Evolutionary conservation across 2,113 vertebrate species (phyloP), one percentile per base, ranked within the genome.

Genomic region (Sceloporus tristichus): DNA sequence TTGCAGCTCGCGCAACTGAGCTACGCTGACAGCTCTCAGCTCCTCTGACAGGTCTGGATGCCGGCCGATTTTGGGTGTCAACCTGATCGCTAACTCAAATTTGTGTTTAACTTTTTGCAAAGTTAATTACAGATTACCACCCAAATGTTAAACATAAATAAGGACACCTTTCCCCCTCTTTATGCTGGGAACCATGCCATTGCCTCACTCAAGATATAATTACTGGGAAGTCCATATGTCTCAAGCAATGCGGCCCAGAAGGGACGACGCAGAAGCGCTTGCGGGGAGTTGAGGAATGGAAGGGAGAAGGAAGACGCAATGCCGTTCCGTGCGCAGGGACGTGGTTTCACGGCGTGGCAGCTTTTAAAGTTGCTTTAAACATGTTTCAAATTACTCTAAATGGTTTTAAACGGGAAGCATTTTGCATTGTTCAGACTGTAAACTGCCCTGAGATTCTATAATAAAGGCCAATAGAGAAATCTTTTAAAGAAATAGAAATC

Each of bases 1-100:
- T 95, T 14, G 19, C 93, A 94, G 93, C 93, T 85, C 91, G 80
- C 82, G 85, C 93, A 95, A 94, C 48, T 86, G 93, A 93, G 94
- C 93, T 95, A 92, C 90, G 93, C 93, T 96, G 95, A 96, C 95
- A 96, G 95, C 94, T 96, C 95, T 90, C 94, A 85, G 94, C 94
- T 93, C 83, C 90, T 92, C 59, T 95, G 95, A 96, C 95, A 96
- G 95, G 91, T 94, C 95, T 96, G 95, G 95, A 96, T 94, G 77
- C 40, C 86, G 94, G 95, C 95, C 95, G 94, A 95, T 94, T 94
- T 93, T 87, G 93, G 93, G 94, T 95, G 95, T 95, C 94, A 96
- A 86, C 87, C 90, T 94, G 93, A 94, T 92, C 65, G 92, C 89
- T 94, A 92, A 86, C 94, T 96, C 94, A 14, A 93, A 95, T 96